Conservation (phyloP, 2,113 vertebrate genomes). For the Spea bombifrons region DNA sequence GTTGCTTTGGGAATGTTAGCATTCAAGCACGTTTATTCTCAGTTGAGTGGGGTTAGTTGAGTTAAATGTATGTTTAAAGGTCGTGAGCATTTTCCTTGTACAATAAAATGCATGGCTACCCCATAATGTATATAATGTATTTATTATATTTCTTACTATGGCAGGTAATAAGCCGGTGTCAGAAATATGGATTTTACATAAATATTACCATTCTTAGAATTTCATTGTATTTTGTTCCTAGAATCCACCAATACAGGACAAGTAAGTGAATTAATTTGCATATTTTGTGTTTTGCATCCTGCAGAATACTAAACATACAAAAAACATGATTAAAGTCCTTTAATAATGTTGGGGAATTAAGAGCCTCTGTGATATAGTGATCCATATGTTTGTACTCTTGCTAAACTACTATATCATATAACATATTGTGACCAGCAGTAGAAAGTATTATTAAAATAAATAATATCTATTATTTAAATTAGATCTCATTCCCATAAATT, state of each 20-base stretch:
- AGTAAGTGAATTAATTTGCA: background rate
- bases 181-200: too few relatives aligned
- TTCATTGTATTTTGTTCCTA: too few relatives aligned
- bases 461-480: background rate
- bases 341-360: background rate
- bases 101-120: too few relatives aligned
- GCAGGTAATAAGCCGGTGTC: too few relatives aligned
- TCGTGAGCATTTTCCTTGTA: too few relatives aligned
- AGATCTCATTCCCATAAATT: background rate
- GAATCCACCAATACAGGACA: background rate
- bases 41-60: too few relatives aligned
- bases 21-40: too few relatives aligned
- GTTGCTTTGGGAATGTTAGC: too few relatives aligned
- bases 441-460: background rate
- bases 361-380: background rate
- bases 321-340: background rate
- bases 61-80: too few relatives aligned
- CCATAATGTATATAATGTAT: too few relatives aligned
- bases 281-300: conserved; percentile 1
- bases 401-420: background rate
- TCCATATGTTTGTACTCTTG: background rate
- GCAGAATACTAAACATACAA: background rate
- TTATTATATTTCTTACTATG: too few relatives aligned
- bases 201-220: too few relatives aligned
- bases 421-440: background rate